A percentile compares a stretch with the other conserved stretches of the same genome.
These are phyloP conservation scores for Leucoraja erinaceus DNA, from an alignment of 2,113 vertebrate species.

Conservation along the genomic window DNA sequence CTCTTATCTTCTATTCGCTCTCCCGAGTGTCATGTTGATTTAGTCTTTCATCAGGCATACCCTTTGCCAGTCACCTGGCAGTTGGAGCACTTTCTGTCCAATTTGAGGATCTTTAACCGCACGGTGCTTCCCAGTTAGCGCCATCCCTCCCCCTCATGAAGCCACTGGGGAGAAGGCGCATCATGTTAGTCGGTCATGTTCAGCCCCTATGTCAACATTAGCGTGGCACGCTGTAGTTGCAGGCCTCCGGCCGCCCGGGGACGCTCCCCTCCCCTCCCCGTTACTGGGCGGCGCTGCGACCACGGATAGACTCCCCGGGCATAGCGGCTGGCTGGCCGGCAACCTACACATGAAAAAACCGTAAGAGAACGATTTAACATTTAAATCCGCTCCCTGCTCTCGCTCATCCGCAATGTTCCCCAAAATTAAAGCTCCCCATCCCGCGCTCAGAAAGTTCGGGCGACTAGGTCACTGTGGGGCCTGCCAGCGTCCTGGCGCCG, in stretches of 20 bases:
- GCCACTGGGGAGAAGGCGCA: no score
- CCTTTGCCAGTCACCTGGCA: not conserved
- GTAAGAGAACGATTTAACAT: constrained; percentile 3
- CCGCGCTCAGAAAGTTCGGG: not conserved
- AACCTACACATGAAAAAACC: not conserved
- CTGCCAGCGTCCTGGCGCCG: not conserved
- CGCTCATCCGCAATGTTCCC: not conserved
- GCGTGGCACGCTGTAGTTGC: not conserved
- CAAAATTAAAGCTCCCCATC: not conserved
- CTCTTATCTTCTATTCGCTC: no score
- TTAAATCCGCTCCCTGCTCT: constrained; percentile 2
- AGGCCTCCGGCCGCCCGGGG: not conserved
- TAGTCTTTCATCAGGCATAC: no score
- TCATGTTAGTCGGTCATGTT: not conserved
- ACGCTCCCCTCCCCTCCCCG: not conserved
- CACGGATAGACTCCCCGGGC: not conserved
- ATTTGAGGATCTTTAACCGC: not conserved
- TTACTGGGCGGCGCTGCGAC: not conserved
- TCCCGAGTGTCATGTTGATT: no score
- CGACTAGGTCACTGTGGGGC: not conserved
- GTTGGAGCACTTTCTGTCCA: not conserved
- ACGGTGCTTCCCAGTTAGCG: not conserved
- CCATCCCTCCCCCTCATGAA: no score
- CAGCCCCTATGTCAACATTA: not conserved
- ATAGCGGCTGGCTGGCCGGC: not conserved